Conservation (phyloP, 1,140 invertebrate genomes). For the Thaumetopoea pityocampa region DNA sequence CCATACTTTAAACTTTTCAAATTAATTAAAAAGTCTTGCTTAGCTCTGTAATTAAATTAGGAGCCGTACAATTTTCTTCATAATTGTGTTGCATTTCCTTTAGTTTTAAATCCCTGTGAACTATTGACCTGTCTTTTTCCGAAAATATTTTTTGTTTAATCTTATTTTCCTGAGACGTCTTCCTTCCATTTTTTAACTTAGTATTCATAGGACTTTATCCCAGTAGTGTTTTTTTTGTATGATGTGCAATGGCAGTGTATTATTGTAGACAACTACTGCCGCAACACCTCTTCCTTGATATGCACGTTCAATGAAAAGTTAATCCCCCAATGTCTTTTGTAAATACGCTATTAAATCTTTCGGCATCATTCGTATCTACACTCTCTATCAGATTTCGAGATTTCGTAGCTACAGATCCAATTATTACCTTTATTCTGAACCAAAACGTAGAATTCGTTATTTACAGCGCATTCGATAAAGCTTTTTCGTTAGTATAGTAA, state of each 20-base stretch:
- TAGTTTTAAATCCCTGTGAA: not conserved
- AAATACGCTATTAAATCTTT: conserved; percentile 29
- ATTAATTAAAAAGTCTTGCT: conserved; percentile 14
- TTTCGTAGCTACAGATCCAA: conserved; percentile 19
- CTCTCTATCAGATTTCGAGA: conserved; percentile 25
- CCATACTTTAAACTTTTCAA: conserved; percentile 17
- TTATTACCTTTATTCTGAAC: conserved; percentile 2
- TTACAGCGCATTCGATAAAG: not conserved
- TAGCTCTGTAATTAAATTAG: conserved; percentile 7
- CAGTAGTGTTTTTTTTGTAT: conserved; percentile 11
- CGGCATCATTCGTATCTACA: conserved; percentile 28
- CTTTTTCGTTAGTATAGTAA: conserved; percentile 1
- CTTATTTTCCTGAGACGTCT: conserved; percentile 3
- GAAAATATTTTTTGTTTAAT: conserved; percentile 1
- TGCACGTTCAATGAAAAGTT: conserved; percentile 22
- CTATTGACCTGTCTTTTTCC: conserved; percentile 4
- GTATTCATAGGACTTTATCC: conserved; percentile 13
- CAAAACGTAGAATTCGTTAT: not conserved
- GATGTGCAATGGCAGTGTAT: not conserved
- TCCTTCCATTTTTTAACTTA: conserved; percentile 11
- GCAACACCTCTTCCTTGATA: conserved; percentile 14
- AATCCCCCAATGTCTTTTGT: conserved; percentile 32
- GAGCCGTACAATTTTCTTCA: conserved; percentile 8
- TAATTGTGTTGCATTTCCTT: conserved; percentile 8
- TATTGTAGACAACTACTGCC: conserved; percentile 25